Conservation (phyloP, 2,113 vertebrate species). For the Ophthalmolycus amberensis region DNA sequence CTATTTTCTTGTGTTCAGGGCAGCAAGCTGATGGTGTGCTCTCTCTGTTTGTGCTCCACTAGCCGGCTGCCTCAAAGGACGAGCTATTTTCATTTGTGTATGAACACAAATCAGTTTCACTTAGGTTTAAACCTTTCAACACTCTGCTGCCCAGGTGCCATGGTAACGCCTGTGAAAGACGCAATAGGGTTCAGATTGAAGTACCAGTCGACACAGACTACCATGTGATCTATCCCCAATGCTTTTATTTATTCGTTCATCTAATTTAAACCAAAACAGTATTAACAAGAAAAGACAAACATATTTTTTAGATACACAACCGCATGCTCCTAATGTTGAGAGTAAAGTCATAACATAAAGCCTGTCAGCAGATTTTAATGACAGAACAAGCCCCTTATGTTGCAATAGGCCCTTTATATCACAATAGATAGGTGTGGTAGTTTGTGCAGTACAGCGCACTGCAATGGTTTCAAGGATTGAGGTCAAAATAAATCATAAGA, state of each 20-base stretch:
- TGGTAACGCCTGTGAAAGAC: background rate
- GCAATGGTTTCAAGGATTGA: background rate
- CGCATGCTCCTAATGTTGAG: background rate
- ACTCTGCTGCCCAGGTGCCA: background rate
- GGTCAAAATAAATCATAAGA: background rate
- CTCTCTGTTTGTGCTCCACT: constrained; percentile 5
- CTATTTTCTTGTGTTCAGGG: constrained; percentile 53
- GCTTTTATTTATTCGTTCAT: background rate
- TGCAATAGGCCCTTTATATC: background rate
- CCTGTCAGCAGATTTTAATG: background rate
- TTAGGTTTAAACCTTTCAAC: background rate
- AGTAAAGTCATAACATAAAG: background rate
- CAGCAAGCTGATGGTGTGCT: constrained; percentile 19
- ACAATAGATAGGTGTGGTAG: background rate
- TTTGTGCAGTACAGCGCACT: background rate
- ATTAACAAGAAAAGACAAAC: background rate
- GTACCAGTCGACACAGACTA: background rate
- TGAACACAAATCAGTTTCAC: background rate
- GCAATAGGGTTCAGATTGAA: background rate
- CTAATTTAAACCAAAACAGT: background rate
- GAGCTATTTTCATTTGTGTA: constrained; percentile 9
- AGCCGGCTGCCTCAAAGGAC: background rate
- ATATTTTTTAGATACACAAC: background rate
- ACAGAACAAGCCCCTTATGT: background rate
- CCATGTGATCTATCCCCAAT: background rate